Evolutionary conservation across 1,140 invertebrate species (phyloP).

Genomic region (Cydia strobilella): DNA sequence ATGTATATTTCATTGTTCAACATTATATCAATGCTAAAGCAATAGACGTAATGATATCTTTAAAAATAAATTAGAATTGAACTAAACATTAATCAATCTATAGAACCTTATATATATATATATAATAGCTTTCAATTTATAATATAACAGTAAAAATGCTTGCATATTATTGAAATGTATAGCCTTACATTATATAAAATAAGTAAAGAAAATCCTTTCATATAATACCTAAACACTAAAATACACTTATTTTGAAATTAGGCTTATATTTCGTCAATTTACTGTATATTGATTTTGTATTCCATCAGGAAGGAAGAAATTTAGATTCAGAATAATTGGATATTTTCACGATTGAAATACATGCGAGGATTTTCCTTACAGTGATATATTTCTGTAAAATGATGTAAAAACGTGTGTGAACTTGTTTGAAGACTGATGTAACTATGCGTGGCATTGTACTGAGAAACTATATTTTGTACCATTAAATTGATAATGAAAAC

Average conservation of each 20-base stretch:
- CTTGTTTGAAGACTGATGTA: slow-evolving; percentile 25
- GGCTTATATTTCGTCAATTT: no score
- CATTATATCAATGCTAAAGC: no score
- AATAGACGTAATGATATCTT: not conserved
- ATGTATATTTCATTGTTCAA: no score
- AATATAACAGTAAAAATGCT: not conserved
- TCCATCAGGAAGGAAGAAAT: no score
- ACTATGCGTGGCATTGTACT: slow-evolving; percentile 44
- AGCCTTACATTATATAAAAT: not conserved
- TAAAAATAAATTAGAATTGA: not conserved
- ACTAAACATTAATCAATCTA: not conserved
- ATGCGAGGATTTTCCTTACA: not conserved
- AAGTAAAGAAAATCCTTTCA: slow-evolving; percentile 6
- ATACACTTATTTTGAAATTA: no score
- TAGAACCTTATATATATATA: no score
- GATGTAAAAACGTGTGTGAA: slow-evolving; percentile 25
- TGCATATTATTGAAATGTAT: not conserved
- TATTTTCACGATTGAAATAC: no score
- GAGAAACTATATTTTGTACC: slow-evolving; percentile 57
- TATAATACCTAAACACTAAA: not conserved
- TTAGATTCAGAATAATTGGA: no score
- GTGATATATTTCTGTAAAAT: not conserved
- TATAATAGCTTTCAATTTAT: not conserved
- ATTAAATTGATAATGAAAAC: slow-evolving; percentile 49
- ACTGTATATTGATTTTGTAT: no score